Evolutionary conservation across 2,888 invertebrate species (phyloP).

Genomic region (Eledona agricola): DNA sequence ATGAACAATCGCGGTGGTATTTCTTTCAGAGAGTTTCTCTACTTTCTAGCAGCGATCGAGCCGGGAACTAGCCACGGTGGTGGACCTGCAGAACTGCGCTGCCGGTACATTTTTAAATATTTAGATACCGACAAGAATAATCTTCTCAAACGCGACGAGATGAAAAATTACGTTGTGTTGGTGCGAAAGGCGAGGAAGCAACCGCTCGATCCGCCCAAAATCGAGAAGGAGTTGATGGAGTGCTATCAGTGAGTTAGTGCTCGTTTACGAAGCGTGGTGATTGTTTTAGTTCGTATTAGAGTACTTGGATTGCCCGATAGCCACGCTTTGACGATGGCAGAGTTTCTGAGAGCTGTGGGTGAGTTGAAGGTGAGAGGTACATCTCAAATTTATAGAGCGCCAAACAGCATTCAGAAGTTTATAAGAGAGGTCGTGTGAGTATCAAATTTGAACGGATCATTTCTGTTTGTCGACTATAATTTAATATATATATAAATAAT

Average conservation of each 20-base stretch:
- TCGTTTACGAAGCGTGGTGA: background rate
- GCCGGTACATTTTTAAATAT: conserved; percentile 73
- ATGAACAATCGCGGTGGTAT: conserved; percentile 64
- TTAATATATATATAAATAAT: too few species aligned
- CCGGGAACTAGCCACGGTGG: conserved; percentile 72
- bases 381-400: conserved; percentile 71
- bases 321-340: conserved; percentile 56
- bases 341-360: conserved; percentile 72
- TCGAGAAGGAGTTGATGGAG: conserved; percentile 65
- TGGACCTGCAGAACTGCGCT: conserved; percentile 72
- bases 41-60: conserved; percentile 72
- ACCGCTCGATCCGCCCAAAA: conserved; percentile 65
- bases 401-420: conserved; percentile 58
- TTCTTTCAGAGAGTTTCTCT: conserved; percentile 67
- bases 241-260: conserved; percentile 52
- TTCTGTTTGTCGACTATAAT: too few species aligned
- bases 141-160: conserved; percentile 67
- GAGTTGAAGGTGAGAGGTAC: conserved; percentile 74
- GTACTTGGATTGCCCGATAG: conserved; percentile 48
- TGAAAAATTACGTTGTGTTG: conserved; percentile 68
- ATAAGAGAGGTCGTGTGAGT: conserved; percentile 44
- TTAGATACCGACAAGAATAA: conserved; percentile 67
- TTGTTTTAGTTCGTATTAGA: conserved; percentile 6
- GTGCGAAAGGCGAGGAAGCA: conserved; percentile 66
- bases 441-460: too few species aligned